Percentiles rank a stretch among this genome's conserved stretches.
Conservation (phyloP, 2,797 vertebrate genomes). For the Myotis daubentonii region DNA sequence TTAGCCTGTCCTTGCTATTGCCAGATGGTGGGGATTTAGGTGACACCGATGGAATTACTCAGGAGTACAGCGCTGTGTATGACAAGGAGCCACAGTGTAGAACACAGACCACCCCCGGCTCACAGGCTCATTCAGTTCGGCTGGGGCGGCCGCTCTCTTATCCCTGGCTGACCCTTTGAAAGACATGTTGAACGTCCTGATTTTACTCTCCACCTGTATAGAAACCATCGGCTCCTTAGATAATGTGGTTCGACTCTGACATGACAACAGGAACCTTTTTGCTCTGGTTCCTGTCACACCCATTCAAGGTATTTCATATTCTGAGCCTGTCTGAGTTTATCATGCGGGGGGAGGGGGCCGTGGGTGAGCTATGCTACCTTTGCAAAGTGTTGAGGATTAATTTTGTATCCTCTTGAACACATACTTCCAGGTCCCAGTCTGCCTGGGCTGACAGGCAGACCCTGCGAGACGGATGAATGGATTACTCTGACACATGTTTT, state of each 20-base stretch:
- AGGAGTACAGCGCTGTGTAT: background rate
- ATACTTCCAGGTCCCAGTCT: background rate
- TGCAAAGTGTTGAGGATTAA: background rate
- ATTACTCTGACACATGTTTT: too few relatives aligned
- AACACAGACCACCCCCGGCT: background rate
- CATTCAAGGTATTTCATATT: background rate
- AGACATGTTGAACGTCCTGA: background rate
- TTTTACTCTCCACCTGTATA: background rate
- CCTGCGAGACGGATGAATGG: too few relatives aligned
- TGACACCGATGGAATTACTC: background rate
- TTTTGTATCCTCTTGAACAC: background rate
- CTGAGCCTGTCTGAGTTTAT: background rate
- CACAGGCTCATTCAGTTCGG: background rate
- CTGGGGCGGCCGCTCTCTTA: background rate
- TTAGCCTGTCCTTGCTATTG: background rate
- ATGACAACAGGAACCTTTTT: background rate
- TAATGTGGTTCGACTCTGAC: background rate
- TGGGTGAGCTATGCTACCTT: background rate
- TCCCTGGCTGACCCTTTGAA: background rate
- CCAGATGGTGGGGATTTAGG: background rate
- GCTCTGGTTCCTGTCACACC: background rate
- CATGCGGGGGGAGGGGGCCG: rapidly evolving
- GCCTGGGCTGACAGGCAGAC: too few relatives aligned
- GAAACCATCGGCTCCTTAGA: background rate
- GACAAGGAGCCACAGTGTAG: background rate